Percentiles rank a stretch among this genome's conserved stretches.
phyloP scores from a whole-genome alignment of 2,888 invertebrate species.

The Thecocarcelia acutangulata region DNA sequence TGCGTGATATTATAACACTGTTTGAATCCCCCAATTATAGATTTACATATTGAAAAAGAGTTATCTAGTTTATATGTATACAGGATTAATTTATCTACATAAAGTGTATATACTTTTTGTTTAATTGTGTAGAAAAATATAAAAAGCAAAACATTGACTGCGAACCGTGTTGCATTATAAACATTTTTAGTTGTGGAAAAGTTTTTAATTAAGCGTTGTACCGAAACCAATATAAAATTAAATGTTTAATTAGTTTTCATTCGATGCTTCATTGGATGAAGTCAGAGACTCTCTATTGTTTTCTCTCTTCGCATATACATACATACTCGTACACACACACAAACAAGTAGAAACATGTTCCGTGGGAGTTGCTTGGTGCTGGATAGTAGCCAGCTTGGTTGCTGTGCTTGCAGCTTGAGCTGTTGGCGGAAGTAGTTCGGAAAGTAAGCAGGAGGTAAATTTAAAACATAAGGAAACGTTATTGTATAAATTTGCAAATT shows the following conservation, averaged over 20 bases:
- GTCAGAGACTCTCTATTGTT: slow-evolving; percentile 17
- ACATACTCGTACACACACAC: neutral
- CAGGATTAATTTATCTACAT: no score
- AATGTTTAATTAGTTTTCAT: slow-evolving; percentile 69
- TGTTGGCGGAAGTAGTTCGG: slow-evolving; percentile 18
- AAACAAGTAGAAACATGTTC: no score
- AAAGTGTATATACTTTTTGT: no score
- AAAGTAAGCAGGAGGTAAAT: slow-evolving; percentile 46
- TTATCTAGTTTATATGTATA: no score
- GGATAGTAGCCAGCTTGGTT: neutral
- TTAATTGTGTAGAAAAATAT: neutral
- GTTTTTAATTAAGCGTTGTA: slow-evolving; percentile 70
- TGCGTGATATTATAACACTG: no score
- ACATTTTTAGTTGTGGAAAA: slow-evolving; percentile 53
- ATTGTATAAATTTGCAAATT: slow-evolving; percentile 64
- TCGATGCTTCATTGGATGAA: slow-evolving; percentile 58
- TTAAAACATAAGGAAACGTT: slow-evolving; percentile 40
- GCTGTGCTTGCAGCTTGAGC: slow-evolving; percentile 21
- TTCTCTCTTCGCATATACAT: neutral
- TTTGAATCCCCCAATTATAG: no score
- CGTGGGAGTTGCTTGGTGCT: slow-evolving; percentile 24
- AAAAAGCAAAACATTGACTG: slow-evolving; percentile 4
- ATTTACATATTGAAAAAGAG: no score
- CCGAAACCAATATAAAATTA: slow-evolving; percentile 67
- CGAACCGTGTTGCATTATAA: slow-evolving; percentile 58